Evolutionary conservation across 2,113 vertebrate genomes (phyloP).

Genomic region (Heteronetta atricapilla): DNA sequence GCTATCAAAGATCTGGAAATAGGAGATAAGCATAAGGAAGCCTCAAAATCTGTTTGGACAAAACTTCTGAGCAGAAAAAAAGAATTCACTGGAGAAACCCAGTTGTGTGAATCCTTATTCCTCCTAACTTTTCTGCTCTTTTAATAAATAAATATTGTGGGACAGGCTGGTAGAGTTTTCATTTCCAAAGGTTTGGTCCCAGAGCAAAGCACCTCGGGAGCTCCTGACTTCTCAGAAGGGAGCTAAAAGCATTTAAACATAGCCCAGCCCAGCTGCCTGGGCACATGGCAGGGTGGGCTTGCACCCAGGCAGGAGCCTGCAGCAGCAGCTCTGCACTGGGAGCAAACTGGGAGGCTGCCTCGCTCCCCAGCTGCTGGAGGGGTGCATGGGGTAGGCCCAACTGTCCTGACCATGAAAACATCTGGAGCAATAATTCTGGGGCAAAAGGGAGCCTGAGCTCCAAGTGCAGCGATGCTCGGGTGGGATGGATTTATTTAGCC

Average conservation of each 20-base stretch:
- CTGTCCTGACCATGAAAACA: background rate
- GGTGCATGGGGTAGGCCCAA: background rate
- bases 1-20: background rate
- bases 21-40: background rate
- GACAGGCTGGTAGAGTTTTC: background rate
- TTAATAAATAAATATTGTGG: background rate
- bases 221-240: background rate
- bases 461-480: fast-evolving
- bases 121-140: background rate
- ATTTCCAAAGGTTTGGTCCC: background rate
- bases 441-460: background rate
- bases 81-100: background rate
- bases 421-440: background rate
- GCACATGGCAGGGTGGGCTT: fast-evolving
- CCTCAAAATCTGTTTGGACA: background rate
- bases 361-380: background rate
- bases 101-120: background rate
- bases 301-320: background rate
- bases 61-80: background rate
- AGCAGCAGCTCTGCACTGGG: background rate
- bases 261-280: fast-evolving
- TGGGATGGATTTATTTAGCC: background rate
- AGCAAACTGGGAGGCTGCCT: background rate
- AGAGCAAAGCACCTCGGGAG: background rate
- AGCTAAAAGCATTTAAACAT: background rate